phyloP scores from a whole-genome alignment of 1,140 invertebrate genomes.

The Stegodyphus dumicola region DNA sequence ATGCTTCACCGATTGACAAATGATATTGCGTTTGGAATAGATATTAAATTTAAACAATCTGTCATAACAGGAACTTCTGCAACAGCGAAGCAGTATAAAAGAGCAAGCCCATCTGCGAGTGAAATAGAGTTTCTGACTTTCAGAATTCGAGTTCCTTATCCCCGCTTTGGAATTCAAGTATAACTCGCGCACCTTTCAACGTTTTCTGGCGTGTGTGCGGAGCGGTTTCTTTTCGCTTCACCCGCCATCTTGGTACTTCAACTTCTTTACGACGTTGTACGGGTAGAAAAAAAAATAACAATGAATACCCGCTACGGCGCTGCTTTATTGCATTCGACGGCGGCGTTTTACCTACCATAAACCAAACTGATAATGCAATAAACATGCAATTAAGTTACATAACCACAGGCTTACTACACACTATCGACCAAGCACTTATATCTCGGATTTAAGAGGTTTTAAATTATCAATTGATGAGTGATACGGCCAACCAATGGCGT shows the following conservation, averaged over 20 bases:
- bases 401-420: constrained; percentile 48
- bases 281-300: constrained; percentile 36
- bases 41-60: no score
- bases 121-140: no score
- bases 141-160: no score
- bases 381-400: constrained; percentile 62
- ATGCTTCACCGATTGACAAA: no score
- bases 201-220: no score
- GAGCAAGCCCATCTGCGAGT: no score
- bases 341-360: constrained; percentile 57
- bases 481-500: constrained; percentile 52
- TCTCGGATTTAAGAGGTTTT: constrained; percentile 57
- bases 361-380: constrained; percentile 62
- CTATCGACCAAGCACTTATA: constrained; percentile 49
- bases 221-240: neutral
- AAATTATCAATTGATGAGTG: constrained; percentile 60
- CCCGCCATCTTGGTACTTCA: constrained; percentile 8
- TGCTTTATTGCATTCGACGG: constrained; percentile 55
- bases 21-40: no score
- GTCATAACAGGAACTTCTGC: no score
- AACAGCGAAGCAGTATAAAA: no score
- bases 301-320: constrained; percentile 28
- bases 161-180: no score
- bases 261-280: constrained; percentile 45
- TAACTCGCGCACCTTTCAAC: no score